A percentile compares a stretch with the other conserved stretches of the same genome.
These are phyloP conservation scores for Bicyclus anynana DNA, from an alignment of 1,140 invertebrate species.

Conservation along the genomic window DNA sequence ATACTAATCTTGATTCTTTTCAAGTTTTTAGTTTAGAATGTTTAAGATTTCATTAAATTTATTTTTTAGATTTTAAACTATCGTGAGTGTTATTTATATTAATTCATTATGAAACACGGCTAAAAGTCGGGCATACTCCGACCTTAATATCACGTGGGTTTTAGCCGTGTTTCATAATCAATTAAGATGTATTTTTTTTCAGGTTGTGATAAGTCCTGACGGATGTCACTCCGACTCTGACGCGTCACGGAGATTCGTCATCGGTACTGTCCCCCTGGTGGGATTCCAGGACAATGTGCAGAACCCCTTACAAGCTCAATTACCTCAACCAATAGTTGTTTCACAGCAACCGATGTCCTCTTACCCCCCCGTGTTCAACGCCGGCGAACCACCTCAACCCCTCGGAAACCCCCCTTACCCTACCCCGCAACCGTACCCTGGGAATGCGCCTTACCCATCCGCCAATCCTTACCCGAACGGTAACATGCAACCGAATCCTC, in stretches of 20 bases:
- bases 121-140: too few species aligned
- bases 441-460: background rate
- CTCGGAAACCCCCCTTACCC: conserved; percentile 27
- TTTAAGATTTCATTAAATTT: too few species aligned
- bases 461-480: conserved; percentile 5
- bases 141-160: too few species aligned
- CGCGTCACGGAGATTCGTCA: conserved; percentile 76
- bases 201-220: conserved; percentile 71
- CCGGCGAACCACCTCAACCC: conserved; percentile 15
- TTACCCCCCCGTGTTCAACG: conserved; percentile 11
- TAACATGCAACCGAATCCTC: conserved; percentile 4
- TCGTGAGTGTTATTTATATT: too few species aligned
- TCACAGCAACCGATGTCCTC: conserved; percentile 31
- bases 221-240: conserved; percentile 79
- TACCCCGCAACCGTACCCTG: conserved; percentile 13
- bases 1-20: too few species aligned
- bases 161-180: background rate
- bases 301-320: conserved; percentile 41
- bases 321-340: conserved; percentile 32
- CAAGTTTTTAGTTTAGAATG: too few species aligned
- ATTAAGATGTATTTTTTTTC: conserved; percentile 10
- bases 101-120: too few species aligned
- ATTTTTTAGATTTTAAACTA: too few species aligned
- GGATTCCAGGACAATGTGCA: conserved; percentile 68
- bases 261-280: conserved; percentile 81